Percentiles rank a stretch among this genome's conserved stretches.
Conservation (phyloP, 2,888 invertebrate genomes). For the Hemaris fuciformis region DNA sequence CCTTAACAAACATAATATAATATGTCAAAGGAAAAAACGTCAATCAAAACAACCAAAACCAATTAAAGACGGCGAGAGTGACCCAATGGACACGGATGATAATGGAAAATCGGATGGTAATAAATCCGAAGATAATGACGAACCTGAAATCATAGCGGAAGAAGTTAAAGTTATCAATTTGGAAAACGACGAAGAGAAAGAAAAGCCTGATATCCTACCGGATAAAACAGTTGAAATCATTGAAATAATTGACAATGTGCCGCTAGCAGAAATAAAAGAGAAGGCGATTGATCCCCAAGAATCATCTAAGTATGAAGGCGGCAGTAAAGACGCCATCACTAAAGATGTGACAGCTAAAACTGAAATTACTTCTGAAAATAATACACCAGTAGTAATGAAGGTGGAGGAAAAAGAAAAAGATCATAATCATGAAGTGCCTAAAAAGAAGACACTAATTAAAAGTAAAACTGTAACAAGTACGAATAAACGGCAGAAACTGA, state of each 20-base stretch:
- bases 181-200: constrained; percentile 18
- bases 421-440: constrained; percentile 39
- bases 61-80: constrained; percentile 28
- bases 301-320: constrained; percentile 25
- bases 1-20: constrained; percentile 64
- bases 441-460: constrained; percentile 51
- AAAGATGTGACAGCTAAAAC: not conserved
- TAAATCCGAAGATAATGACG: constrained; percentile 22
- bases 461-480: constrained; percentile 42
- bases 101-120: constrained; percentile 22
- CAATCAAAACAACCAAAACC: constrained; percentile 54
- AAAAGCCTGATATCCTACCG: constrained; percentile 15
- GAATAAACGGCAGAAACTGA: constrained; percentile 51
- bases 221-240: constrained; percentile 11
- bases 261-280: constrained; percentile 22
- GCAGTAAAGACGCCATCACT: not conserved
- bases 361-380: constrained; percentile 25
- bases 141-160: constrained; percentile 26
- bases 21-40: constrained; percentile 69
- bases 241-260: constrained; percentile 14
- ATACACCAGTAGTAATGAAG: constrained; percentile 39
- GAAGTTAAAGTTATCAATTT: constrained; percentile 18
- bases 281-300: constrained; percentile 23
- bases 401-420: constrained; percentile 32
- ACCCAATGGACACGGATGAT: constrained; percentile 22